A percentile compares a stretch with the other conserved stretches of the same genome.
These are phyloP conservation scores for Dasysyrphus tricinctus DNA, from an alignment of 2,888 invertebrate genomes.

Conservation along the genomic window DNA sequence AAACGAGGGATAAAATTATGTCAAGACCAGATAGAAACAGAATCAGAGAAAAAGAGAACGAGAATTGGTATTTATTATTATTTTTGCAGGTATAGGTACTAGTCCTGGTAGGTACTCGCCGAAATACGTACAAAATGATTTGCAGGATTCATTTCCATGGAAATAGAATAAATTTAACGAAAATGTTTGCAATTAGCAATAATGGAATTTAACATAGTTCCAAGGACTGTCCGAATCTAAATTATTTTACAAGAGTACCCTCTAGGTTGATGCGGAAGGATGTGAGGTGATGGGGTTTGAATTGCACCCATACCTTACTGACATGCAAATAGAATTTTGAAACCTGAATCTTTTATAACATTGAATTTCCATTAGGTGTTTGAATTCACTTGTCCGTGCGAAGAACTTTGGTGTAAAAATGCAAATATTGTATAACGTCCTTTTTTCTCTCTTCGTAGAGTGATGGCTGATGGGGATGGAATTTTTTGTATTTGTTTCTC, in stretches of 20 bases:
- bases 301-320: constrained; percentile 33
- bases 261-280: neutral
- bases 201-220: constrained; percentile 71
- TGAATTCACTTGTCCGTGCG: constrained; percentile 52
- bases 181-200: constrained; percentile 71
- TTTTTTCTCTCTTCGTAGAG: neutral
- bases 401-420: constrained; percentile 51
- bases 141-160: constrained; percentile 40
- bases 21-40: constrained; percentile 7
- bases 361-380: constrained; percentile 48
- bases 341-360: constrained; percentile 33
- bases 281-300: neutral
- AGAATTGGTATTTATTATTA: neutral
- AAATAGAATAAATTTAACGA: constrained; percentile 69
- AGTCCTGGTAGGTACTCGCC: neutral
- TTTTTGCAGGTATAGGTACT: neutral
- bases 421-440: constrained; percentile 41
- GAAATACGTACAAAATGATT: constrained; percentile 11
- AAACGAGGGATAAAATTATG: constrained; percentile 35
- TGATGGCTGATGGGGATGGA: neutral
- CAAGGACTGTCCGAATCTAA: constrained; percentile 64
- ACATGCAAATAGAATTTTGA: constrained; percentile 44
- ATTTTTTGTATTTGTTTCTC: neutral
- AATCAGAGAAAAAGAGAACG: constrained; percentile 12
- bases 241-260: constrained; percentile 49